Evolutionary conservation across 2,888 invertebrate species (phyloP).

Genomic region (Ochropacha duplaris): DNA sequence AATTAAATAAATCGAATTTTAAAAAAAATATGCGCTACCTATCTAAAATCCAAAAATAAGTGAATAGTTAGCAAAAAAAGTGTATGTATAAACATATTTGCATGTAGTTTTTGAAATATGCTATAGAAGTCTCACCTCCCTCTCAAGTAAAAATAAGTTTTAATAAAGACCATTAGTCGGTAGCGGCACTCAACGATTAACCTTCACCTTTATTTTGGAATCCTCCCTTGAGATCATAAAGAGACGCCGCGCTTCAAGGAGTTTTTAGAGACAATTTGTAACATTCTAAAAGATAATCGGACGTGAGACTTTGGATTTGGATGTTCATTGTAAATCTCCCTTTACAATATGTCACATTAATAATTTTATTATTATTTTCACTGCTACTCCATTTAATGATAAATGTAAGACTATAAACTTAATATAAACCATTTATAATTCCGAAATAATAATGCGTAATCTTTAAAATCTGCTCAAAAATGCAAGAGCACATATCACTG

Average conservation of each 20-base stretch:
- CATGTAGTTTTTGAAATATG: background rate
- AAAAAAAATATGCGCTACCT: too few species aligned
- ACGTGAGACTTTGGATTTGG: background rate
- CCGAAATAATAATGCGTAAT: background rate
- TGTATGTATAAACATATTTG: too few species aligned
- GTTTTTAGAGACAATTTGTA: background rate
- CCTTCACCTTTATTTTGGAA: background rate
- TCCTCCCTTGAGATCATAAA: background rate
- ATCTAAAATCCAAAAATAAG: too few species aligned
- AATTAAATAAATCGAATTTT: too few species aligned
- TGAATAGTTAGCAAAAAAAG: too few species aligned
- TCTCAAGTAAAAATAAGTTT: background rate
- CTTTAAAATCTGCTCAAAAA: background rate
- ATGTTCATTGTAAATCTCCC: too few species aligned
- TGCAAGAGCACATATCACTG: background rate
- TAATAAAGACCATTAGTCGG: background rate
- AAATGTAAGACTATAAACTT: background rate
- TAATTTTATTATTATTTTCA: too few species aligned
- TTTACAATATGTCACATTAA: too few species aligned
- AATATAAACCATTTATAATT: background rate
- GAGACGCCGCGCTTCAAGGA: background rate
- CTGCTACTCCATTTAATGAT: too few species aligned
- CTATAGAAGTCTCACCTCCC: background rate
- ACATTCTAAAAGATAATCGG: background rate
- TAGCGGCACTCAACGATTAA: conserved; percentile 4